phyloP scores from a whole-genome alignment of 2,797 vertebrate genomes.

The Sebastes dallii region DNA sequence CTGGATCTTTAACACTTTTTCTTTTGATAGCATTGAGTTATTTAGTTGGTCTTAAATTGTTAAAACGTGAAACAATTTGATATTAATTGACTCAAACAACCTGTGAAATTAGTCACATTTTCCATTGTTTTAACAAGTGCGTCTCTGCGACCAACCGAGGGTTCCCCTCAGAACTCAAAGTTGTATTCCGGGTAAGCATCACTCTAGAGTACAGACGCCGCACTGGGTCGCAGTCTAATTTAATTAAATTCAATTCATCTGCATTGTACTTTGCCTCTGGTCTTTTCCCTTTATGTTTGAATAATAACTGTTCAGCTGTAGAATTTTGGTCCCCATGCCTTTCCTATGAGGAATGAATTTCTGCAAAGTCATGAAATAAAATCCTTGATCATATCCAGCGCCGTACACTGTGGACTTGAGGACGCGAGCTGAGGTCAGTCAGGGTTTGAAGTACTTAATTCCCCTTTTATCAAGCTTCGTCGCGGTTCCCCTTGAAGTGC shows the following conservation, averaged over 20 bases:
- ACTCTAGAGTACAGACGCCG: constrained; percentile 4
- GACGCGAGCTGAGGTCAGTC: constrained; percentile 7
- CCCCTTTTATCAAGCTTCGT: neutral
- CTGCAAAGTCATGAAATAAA: constrained; percentile 34
- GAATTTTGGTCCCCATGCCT: constrained; percentile 2
- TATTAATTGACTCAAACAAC: constrained; percentile 1
- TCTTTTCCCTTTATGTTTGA: constrained; percentile 56
- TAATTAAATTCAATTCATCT: constrained; percentile 54
- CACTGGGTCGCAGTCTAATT: constrained; percentile 41
- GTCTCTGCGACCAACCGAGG: neutral
- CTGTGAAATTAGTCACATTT: neutral
- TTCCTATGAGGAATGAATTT: constrained; percentile 29
- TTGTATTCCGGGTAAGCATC: constrained; percentile 6
- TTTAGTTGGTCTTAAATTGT: neutral
- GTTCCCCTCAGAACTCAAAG: constrained; percentile 17
- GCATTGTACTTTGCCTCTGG: constrained; percentile 56
- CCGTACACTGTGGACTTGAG: neutral
- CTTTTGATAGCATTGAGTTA: neutral
- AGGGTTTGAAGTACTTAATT: constrained; percentile 5
- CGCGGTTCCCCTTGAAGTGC: neutral
- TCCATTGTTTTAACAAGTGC: constrained; percentile 20
- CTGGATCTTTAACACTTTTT: neutral
- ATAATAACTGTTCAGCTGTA: constrained; percentile 37
- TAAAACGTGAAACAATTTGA: neutral
- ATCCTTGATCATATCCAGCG: neutral